Evolutionary conservation across 2,113 vertebrate species (phyloP).

Genomic region (Panurus biarmicus): DNA sequence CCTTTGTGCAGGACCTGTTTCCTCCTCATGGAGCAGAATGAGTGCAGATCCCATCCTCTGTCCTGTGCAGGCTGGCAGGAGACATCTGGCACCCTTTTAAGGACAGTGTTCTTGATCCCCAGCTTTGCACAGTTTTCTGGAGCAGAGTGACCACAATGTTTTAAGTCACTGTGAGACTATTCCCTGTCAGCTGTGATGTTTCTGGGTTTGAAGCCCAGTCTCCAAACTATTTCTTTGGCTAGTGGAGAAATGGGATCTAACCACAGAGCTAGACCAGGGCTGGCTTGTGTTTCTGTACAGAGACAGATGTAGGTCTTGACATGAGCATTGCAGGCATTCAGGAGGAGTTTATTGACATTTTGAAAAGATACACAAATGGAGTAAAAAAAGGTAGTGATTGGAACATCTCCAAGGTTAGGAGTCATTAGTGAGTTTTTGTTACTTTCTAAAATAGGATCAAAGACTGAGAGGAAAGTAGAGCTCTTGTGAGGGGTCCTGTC

Average conservation of each 20-base stretch:
- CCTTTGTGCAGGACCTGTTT: neutral
- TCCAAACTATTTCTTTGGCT: neutral
- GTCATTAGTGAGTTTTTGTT: neutral
- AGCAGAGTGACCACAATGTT: neutral
- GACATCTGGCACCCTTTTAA: neutral
- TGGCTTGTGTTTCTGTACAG: neutral
- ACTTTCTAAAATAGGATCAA: neutral
- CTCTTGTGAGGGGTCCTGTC: neutral
- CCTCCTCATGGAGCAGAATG: neutral
- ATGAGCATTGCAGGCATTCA: neutral
- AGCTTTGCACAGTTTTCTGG: neutral
- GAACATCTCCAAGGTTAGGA: neutral
- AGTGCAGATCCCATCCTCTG: rapidly evolving
- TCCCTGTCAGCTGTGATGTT: neutral
- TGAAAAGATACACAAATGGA: neutral
- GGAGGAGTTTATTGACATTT: no score
- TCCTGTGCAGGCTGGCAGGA: neutral
- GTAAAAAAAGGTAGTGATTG: neutral
- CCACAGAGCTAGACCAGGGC: neutral
- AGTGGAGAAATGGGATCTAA: neutral
- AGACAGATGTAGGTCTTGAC: no score
- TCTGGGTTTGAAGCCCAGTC: neutral
- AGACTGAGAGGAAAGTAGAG: neutral
- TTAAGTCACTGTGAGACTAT: neutral
- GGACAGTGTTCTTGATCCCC: neutral